These are phyloP conservation scores for Mesochorus sp. DNA, from an alignment of 2,888 invertebrate species.

Conservation along the genomic window DNA sequence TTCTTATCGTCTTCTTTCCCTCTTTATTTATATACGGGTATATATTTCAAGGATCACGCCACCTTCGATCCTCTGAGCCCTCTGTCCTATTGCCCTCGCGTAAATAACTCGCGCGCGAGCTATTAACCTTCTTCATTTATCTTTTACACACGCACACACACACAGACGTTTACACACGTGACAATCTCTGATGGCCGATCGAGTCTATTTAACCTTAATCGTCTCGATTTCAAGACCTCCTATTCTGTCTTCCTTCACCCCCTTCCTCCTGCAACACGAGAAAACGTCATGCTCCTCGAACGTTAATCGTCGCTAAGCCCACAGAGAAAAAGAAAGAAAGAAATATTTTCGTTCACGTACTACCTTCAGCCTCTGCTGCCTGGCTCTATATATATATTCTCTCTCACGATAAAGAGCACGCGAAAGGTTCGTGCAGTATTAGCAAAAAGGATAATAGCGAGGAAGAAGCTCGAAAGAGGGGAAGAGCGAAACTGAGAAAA, in stretches of 20 bases:
- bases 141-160: not conserved
- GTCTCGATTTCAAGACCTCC: not conserved
- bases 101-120: conserved; percentile 30
- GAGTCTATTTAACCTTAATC: conserved; percentile 50
- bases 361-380: conserved; percentile 12
- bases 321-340: too few relatives aligned
- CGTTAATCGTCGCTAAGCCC: conserved; percentile 37
- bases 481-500: not conserved
- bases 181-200: conserved; percentile 41
- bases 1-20: conserved; percentile 34
- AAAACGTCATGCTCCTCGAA: conserved; percentile 1
- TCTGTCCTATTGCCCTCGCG: conserved; percentile 7
- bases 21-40: not conserved
- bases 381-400: not conserved
- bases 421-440: conserved; percentile 24
- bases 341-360: not conserved
- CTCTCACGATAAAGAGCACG: conserved; percentile 39
- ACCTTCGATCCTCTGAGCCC: conserved; percentile 20
- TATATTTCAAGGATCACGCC: conserved; percentile 5
- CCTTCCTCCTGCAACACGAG: not conserved
- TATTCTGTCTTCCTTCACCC: not conserved
- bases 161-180: not conserved
- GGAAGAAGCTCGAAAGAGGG: not conserved
- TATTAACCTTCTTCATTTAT: conserved; percentile 40
- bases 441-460: conserved; percentile 12